Percentiles rank a stretch among this genome's conserved stretches.
These are phyloP conservation scores for Euschistus heros DNA, from an alignment of 1,140 invertebrate genomes.

Conservation along the genomic window DNA sequence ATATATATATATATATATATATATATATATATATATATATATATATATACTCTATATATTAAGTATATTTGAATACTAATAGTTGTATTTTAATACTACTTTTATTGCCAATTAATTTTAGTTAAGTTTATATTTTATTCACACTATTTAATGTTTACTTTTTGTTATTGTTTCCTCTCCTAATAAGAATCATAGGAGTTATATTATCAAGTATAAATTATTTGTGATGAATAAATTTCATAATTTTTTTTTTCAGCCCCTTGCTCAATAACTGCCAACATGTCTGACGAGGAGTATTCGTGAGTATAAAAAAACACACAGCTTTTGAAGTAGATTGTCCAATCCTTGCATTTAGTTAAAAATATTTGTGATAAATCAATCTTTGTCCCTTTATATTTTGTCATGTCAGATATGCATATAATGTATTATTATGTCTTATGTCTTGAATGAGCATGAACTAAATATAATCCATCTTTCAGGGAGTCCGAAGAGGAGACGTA, in stretches of 20 bases:
- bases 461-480: conserved; percentile 24
- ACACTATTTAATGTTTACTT: too few species aligned
- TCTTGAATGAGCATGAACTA: conserved; percentile 9
- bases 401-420: neutral
- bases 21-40: conserved; percentile 1
- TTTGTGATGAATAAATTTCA: too few species aligned
- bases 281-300: conserved; percentile 30
- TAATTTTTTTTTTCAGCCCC: conserved; percentile 9
- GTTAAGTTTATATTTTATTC: too few species aligned
- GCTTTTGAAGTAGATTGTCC: neutral
- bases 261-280: conserved; percentile 21
- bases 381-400: neutral
- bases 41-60: too few species aligned
- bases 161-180: too few species aligned
- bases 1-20: neutral
- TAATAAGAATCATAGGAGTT: too few species aligned
- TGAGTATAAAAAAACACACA: conserved; percentile 22
- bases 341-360: neutral
- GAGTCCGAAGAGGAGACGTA: conserved; percentile 32
- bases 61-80: neutral
- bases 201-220: too few species aligned
- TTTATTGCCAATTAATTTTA: too few species aligned
- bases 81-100: neutral
- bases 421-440: conserved; percentile 6
- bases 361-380: neutral